These are phyloP conservation scores for Parnassius mnemosyne DNA, from an alignment of 2,888 invertebrate genomes.

Conservation along the genomic window DNA sequence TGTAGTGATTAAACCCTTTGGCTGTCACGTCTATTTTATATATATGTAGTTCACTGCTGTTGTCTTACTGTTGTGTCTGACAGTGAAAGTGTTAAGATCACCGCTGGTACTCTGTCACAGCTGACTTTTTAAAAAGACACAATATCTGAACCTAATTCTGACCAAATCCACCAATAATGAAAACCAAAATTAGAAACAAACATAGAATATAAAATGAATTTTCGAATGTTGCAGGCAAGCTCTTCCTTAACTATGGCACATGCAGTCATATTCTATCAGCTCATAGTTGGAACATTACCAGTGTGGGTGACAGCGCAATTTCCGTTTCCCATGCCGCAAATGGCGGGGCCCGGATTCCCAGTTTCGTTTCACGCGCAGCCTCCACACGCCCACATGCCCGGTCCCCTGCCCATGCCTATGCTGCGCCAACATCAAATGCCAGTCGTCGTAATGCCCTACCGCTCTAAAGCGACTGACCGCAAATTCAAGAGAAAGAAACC, in stretches of 20 bases:
- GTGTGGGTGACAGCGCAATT: constrained; percentile 33
- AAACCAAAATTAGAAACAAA: not conserved
- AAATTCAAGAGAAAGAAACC: constrained; percentile 35
- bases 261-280: not conserved
- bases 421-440: constrained; percentile 49
- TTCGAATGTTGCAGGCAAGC: not conserved
- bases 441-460: constrained; percentile 62
- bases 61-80: too few species aligned
- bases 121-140: too few species aligned
- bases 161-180: too few species aligned
- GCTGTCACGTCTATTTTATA: too few species aligned
- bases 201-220: not conserved
- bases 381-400: constrained; percentile 37
- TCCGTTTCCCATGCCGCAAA: constrained; percentile 28
- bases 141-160: too few species aligned
- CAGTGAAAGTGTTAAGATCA: too few species aligned
- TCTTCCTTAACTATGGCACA: not conserved
- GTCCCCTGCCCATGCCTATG: constrained; percentile 33
- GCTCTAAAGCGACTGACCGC: constrained; percentile 43
- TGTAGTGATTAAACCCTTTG: too few species aligned
- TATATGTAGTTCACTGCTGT: too few species aligned
- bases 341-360: not conserved
- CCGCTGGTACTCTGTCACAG: too few species aligned
- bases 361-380: constrained; percentile 31
- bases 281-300: constrained; percentile 1